Evolutionary conservation across 1,140 invertebrate species (phyloP).

Genomic region (Cydia fagiglandana): DNA sequence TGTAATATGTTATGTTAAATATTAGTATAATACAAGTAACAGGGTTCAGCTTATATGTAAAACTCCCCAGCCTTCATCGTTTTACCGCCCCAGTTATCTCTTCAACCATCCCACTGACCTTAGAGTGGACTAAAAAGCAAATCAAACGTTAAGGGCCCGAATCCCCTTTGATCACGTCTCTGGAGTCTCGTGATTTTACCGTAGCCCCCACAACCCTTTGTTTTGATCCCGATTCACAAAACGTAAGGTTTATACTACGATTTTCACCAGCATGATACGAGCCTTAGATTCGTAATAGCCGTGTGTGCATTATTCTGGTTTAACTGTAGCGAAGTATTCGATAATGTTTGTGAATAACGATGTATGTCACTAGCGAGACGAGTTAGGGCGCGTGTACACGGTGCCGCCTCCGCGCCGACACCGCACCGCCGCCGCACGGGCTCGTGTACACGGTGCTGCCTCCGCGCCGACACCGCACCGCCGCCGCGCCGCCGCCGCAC

Average conservation of each 20-base stretch:
- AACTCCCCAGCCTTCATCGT: not conserved
- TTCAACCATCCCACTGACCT: not conserved
- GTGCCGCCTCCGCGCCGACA: too few relatives aligned
- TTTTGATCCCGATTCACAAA: not conserved
- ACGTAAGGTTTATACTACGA: not conserved
- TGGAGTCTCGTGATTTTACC: not conserved
- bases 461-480: too few relatives aligned
- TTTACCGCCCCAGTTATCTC: not conserved
- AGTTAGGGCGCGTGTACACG: too few relatives aligned
- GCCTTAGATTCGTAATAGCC: not conserved
- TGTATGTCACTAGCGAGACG: not conserved
- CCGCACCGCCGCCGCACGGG: too few relatives aligned
- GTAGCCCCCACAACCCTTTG: not conserved
- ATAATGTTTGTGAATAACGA: not conserved
- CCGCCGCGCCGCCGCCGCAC: too few relatives aligned
- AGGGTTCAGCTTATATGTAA: too few relatives aligned
- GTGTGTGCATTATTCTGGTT: not conserved
- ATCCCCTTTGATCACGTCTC: conserved; percentile 15
- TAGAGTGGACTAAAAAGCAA: conserved; percentile 10
- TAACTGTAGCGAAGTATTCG: not conserved
- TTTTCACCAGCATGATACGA: not conserved
- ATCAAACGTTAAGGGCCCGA: conserved; percentile 17
- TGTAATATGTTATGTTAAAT: too few relatives aligned
- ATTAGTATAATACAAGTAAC: too few relatives aligned
- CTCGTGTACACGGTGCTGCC: too few relatives aligned